phyloP scores from a whole-genome alignment of 2,113 vertebrate genomes.

The Mola mola region DNA sequence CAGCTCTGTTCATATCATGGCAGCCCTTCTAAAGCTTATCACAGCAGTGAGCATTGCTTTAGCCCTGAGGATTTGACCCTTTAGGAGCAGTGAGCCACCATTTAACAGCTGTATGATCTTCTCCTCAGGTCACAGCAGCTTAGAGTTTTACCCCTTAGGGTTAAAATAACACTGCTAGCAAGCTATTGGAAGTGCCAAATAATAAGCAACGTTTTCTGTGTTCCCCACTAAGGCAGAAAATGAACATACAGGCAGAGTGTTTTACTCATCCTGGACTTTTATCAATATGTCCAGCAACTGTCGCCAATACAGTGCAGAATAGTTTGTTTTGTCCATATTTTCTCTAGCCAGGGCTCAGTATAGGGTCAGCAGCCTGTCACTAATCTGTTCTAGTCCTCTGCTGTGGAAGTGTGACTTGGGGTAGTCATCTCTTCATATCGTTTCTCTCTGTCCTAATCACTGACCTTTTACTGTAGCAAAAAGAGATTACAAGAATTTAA shows the following conservation, averaged over 20 bases:
- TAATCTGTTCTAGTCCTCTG: slow-evolving; percentile 66
- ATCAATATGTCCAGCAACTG: no score
- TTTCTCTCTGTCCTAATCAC: slow-evolving; percentile 21
- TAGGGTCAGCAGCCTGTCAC: slow-evolving; percentile 28
- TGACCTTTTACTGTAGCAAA: slow-evolving; percentile 25
- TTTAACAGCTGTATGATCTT: slow-evolving; percentile 34
- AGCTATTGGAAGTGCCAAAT: background rate
- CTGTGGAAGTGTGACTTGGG: slow-evolving; percentile 18
- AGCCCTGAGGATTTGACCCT: slow-evolving; percentile 30
- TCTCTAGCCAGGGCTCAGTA: slow-evolving; percentile 1
- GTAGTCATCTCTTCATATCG: slow-evolving; percentile 34
- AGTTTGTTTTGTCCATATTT: slow-evolving; percentile 6
- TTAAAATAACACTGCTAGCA: slow-evolving; percentile 5
- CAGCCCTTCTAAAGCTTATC: slow-evolving; percentile 2
- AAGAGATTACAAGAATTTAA: slow-evolving; percentile 17
- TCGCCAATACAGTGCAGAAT: background rate
- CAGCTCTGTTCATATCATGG: slow-evolving; percentile 2
- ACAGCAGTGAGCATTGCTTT: slow-evolving; percentile 28
- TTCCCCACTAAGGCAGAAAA: background rate
- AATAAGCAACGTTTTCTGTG: background rate
- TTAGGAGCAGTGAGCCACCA: slow-evolving; percentile 13
- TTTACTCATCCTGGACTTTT: no score
- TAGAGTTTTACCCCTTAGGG: slow-evolving; percentile 3
- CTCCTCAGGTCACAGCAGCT: slow-evolving; percentile 33
- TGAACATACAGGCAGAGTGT: background rate